Evolutionary conservation across 2,113 vertebrate genomes (phyloP), one percentile per base, ranked within the genome.

Genomic region (Paracanthobrama guichenoti): DNA sequence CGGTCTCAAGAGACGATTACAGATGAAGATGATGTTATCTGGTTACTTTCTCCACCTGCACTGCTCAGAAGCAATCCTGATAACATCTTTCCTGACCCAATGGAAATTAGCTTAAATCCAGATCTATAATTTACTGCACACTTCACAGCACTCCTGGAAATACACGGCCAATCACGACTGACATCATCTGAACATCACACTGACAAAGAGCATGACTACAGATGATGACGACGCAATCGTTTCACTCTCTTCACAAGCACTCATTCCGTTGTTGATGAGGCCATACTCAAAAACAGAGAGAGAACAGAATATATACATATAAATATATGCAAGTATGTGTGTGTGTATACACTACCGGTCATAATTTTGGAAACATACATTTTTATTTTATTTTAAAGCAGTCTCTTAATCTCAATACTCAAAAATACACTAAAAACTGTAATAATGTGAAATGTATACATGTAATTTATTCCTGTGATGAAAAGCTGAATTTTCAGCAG

Each of bases 1-100:
- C 11, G 2, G 22, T 26, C 35, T 62, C 76, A 62, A 46, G 76
- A 60, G 35, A 44, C 39, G 4, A 62, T 26, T 31, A 46, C 20
- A 26, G 69, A 73, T n/a, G 74, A 78, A 1, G 31, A 26, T 62
- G 76, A 62, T 62, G 55, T 62, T 16, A 62, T 79, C 39, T 13
- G 26, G n/a, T 8, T 13, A 2, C 35, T 42, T 44, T 44, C 22
- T 62, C 59, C 57, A 26, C 13, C 35, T 18, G n/a, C 42, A 1
- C 66, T 39, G 66, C 31, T 69, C 66, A 44, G 22, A 72, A 69
- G 39, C 31, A 69, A 42, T 69, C 42, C 69, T 59, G 75, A 76
- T 35, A 31, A 10, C 74, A 57, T 76, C 74, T 57, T 35, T n/a
- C 50, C 28, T 57, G 74, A 35, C 24, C 74, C 48, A 20, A 31